phyloP scores from a whole-genome alignment of 2,888 invertebrate genomes.

The Cylloceria caligata region DNA sequence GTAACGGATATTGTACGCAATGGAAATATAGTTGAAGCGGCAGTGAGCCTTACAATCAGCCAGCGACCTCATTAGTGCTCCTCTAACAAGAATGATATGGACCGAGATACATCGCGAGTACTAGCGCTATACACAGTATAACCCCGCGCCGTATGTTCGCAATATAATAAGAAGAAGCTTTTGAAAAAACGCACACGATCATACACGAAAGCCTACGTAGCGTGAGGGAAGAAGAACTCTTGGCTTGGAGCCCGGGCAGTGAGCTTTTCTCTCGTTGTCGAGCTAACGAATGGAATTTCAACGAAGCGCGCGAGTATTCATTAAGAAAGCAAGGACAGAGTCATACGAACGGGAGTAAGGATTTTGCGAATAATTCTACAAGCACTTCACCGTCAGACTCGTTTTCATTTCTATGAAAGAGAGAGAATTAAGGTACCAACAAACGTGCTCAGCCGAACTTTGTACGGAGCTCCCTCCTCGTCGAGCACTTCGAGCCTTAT shows the following conservation, averaged over 20 bases:
- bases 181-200: constrained; percentile 42
- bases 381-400: not conserved
- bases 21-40: constrained; percentile 27
- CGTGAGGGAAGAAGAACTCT: constrained; percentile 48
- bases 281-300: constrained; percentile 67
- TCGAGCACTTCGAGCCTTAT: not conserved
- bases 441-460: constrained; percentile 1
- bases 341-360: constrained; percentile 41
- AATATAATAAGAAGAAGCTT: constrained; percentile 35
- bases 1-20: constrained; percentile 53
- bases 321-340: constrained; percentile 57
- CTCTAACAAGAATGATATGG: constrained; percentile 46
- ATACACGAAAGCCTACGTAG: constrained; percentile 44
- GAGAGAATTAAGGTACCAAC: constrained; percentile 10
- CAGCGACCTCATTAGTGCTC: constrained; percentile 59
- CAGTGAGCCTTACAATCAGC: constrained; percentile 47
- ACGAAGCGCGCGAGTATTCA: constrained; percentile 65
- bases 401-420: constrained; percentile 21
- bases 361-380: constrained; percentile 49
- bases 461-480: not conserved
- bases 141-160: constrained; percentile 15
- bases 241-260: constrained; percentile 52
- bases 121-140: not conserved
- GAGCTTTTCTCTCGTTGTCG: constrained; percentile 38
- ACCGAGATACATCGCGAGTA: constrained; percentile 8